phyloP scores from a whole-genome alignment of 2,113 vertebrate genomes.

The Siniperca chuatsi region DNA sequence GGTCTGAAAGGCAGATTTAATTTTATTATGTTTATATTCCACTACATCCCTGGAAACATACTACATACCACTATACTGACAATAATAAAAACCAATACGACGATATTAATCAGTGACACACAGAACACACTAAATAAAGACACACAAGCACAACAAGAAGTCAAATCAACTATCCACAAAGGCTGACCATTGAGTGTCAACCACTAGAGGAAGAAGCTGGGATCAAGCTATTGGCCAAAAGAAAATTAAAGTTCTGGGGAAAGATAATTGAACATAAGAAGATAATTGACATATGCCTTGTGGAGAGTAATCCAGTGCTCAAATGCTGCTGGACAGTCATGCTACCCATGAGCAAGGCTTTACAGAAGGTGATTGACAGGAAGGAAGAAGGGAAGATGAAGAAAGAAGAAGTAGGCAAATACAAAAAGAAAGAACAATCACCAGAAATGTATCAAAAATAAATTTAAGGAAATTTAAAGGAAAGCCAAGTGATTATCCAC shows the following conservation, averaged over 20 bases:
- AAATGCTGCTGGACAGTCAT: slow-evolving; percentile 42
- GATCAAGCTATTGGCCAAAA: slow-evolving; percentile 32
- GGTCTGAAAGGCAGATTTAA: background rate
- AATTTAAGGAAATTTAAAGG: slow-evolving; percentile 1
- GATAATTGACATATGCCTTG: slow-evolving; percentile 56
- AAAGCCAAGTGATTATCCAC: slow-evolving; percentile 67
- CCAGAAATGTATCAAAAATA: slow-evolving; percentile 19
- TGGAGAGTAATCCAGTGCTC: slow-evolving; percentile 58
- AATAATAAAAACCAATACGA: background rate
- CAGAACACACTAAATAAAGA: slow-evolving; percentile 6
- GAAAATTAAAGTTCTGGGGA: slow-evolving; percentile 29
- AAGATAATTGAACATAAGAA: background rate
- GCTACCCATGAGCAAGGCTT: slow-evolving; percentile 54
- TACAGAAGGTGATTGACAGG: slow-evolving; percentile 13
- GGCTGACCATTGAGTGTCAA: slow-evolving; percentile 56
- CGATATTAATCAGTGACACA: background rate
- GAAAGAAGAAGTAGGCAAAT: background rate
- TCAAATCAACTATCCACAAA: slow-evolving; percentile 54
- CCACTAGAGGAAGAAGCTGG: slow-evolving; percentile 9
- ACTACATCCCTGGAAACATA: slow-evolving; percentile 39
- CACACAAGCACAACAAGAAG: slow-evolving; percentile 6
- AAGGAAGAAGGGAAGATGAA: background rate
- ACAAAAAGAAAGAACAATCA: slow-evolving; percentile 10
- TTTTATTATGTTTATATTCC: background rate
- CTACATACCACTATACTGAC: background rate